A percentile compares a stretch with the other conserved stretches of the same genome.
Conservation (phyloP, 2,113 vertebrate species). For the Ochotona curzoniae region DNA sequence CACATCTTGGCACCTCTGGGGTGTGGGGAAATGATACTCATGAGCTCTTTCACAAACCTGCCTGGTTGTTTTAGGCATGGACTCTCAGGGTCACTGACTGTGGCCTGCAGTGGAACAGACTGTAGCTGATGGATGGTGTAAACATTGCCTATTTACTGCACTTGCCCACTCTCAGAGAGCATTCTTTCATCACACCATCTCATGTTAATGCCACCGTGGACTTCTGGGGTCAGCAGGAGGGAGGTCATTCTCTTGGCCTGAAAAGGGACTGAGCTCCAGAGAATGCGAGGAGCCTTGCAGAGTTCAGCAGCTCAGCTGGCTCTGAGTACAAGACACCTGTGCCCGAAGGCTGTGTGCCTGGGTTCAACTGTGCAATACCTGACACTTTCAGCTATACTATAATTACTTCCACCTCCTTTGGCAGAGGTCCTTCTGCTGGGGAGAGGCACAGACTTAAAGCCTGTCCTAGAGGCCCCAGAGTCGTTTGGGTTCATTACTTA, state of each 20-base stretch:
- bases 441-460: background rate
- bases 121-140: background rate
- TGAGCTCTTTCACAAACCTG: background rate
- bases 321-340: background rate
- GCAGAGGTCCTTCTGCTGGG: background rate
- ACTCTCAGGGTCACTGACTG: background rate
- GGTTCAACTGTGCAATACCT: background rate
- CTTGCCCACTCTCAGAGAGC: background rate
- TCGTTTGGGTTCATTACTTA: background rate
- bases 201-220: background rate
- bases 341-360: background rate
- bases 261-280: background rate
- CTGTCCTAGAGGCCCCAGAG: background rate
- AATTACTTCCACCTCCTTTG: slow-evolving; percentile 38
- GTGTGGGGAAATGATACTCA: background rate
- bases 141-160: background rate
- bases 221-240: background rate
- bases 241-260: background rate
- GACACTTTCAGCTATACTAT: background rate
- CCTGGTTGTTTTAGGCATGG: background rate
- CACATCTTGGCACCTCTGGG: background rate
- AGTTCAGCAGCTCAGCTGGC: background rate
- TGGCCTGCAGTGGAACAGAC: background rate
- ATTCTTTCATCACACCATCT: background rate
- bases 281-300: background rate